Evolutionary conservation across 2,113 vertebrate genomes (phyloP).

Genomic region (Taurulus bubalis): DNA sequence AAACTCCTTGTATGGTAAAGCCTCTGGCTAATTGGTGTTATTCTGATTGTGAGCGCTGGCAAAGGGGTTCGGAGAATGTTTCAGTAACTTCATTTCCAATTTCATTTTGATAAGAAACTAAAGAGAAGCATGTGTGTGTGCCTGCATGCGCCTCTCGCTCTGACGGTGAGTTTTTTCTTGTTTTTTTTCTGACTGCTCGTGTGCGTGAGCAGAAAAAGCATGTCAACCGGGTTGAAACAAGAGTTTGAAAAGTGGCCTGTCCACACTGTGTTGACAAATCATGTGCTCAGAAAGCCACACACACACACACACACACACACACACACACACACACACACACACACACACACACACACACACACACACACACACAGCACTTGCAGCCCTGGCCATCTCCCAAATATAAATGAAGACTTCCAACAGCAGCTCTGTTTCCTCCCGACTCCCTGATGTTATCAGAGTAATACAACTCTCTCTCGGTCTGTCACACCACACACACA

Average conservation of each 20-base stretch:
- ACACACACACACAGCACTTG: constrained; percentile 12
- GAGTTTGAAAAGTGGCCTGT: constrained; percentile 32
- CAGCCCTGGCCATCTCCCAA: constrained; percentile 68
- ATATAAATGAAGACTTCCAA: constrained; percentile 70
- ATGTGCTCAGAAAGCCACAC: not conserved
- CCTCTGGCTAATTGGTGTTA: constrained; percentile 21
- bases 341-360: constrained; percentile 1
- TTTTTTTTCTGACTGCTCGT: constrained; percentile 1
- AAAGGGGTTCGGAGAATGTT: constrained; percentile 17
- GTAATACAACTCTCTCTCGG: constrained; percentile 20
- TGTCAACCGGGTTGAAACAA: constrained; percentile 24
- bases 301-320: not conserved
- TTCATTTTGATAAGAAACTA: constrained; percentile 37
- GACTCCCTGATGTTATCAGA: constrained; percentile 63
- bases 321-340: not conserved
- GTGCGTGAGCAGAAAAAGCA: constrained; percentile 22
- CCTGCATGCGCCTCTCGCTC: constrained; percentile 11
- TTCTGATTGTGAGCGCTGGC: constrained; percentile 24
- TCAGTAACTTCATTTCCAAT: constrained; percentile 41
- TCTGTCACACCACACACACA: not conserved
- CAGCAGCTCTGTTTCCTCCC: constrained; percentile 50
- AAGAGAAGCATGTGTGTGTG: constrained; percentile 53
- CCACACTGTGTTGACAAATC: constrained; percentile 29
- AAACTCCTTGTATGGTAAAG: constrained; percentile 40
- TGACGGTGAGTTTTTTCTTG: constrained; percentile 4